phyloP scores from a whole-genome alignment of 1,140 invertebrate species.

The Camponotus pennsylvanicus region DNA sequence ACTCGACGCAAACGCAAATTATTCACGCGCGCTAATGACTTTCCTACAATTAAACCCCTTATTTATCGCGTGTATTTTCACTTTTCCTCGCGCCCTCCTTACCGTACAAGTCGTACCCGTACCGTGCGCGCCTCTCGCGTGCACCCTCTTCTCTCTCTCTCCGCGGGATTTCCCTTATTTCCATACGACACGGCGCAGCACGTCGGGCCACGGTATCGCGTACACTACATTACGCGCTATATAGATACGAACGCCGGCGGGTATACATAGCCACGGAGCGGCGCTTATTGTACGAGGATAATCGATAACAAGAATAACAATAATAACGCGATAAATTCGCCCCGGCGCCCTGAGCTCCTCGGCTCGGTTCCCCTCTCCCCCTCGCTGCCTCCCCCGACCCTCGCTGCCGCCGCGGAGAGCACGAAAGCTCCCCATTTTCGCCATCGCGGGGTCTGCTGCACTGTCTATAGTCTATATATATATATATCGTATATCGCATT shows the following conservation, averaged over 20 bases:
- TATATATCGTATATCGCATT: conserved; percentile 47
- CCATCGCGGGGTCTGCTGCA: conserved; percentile 4
- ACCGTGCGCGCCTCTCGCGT: conserved; percentile 11
- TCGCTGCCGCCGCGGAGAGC: neutral
- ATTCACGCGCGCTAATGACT: neutral
- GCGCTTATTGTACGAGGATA: conserved; percentile 63
- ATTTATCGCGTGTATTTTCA: conserved; percentile 28
- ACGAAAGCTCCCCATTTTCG: conserved; percentile 59
- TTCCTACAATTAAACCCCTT: neutral
- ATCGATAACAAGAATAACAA: conserved; percentile 65
- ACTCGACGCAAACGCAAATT: neutral
- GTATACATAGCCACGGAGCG: conserved; percentile 58
- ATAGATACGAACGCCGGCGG: conserved; percentile 54
- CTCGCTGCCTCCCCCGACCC: neutral
- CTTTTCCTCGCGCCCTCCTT: neutral
- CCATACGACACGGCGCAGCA: conserved; percentile 48
- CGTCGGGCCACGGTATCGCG: conserved; percentile 41
- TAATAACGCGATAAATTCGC: conserved; percentile 63
- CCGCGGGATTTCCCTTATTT: conserved; percentile 55
- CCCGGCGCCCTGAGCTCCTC: conserved; percentile 36
- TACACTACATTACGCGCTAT: conserved; percentile 53
- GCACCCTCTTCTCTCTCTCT: neutral
- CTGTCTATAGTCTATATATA: conserved; percentile 19
- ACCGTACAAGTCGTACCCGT: conserved; percentile 20
- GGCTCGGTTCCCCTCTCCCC: neutral